phyloP scores from a whole-genome alignment of 2,113 vertebrate species.

The Ariopsis seemanni region DNA sequence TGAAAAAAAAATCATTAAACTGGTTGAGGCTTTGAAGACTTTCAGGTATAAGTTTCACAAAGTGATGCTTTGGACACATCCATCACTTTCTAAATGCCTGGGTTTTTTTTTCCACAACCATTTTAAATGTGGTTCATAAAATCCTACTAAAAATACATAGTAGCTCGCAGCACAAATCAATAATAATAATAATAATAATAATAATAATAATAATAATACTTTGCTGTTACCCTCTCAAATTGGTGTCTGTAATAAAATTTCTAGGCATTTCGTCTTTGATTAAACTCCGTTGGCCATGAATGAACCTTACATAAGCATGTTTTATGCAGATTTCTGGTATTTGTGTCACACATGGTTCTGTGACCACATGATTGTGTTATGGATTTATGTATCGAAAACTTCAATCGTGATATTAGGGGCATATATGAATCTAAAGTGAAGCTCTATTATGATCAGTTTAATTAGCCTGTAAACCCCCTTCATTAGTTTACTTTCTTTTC shows the following conservation, averaged over 20 bases:
- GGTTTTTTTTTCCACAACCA: neutral
- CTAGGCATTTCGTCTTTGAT: neutral
- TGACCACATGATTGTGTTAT: neutral
- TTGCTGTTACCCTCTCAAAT: neutral
- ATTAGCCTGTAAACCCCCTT: neutral
- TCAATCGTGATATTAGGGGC: neutral
- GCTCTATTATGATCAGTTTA: neutral
- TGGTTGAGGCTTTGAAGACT: neutral
- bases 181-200: neutral
- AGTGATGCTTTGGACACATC: neutral
- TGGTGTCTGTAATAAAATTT: neutral
- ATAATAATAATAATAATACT: neutral
- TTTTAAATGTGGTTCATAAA: neutral
- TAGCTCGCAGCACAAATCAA: neutral
- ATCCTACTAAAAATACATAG: neutral
- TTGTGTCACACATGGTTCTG: neutral
- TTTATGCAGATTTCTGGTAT: neutral
- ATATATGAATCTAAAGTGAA: neutral
- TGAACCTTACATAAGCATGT: neutral
- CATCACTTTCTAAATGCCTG: neutral
- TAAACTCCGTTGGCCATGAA: neutral
- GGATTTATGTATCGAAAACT: neutral
- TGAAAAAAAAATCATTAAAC: neutral
- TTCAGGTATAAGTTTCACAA: neutral
- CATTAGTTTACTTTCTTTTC: neutral